Conservation (phyloP, 2,888 invertebrate species). For the Sepiola atlantica region DNA sequence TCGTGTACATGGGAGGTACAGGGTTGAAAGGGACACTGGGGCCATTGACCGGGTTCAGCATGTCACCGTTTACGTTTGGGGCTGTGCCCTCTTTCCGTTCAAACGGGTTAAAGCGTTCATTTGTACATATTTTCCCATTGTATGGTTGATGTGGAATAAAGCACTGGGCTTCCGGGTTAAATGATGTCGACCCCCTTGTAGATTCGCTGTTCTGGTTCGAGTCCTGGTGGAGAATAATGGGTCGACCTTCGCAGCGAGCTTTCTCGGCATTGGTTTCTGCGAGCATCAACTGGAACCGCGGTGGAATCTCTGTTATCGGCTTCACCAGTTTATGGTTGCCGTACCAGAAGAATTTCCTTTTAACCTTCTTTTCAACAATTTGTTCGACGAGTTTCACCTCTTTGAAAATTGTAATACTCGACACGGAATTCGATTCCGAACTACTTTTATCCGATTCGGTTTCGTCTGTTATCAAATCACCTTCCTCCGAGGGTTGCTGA, state of each 20-base stretch:
- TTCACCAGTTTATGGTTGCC: conserved; percentile 68
- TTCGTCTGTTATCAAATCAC: background rate
- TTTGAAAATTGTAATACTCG: background rate
- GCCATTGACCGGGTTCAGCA: conserved; percentile 23
- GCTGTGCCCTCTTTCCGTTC: background rate
- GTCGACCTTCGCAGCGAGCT: conserved; percentile 68
- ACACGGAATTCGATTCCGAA: background rate
- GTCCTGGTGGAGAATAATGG: conserved; percentile 61
- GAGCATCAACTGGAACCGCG: conserved; percentile 66
- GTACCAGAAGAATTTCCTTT: conserved; percentile 68
- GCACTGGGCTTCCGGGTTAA: conserved; percentile 62
- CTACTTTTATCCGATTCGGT: background rate
- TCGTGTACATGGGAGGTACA: conserved; percentile 34
- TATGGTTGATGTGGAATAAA: conserved; percentile 55
- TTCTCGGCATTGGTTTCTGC: conserved; percentile 65
- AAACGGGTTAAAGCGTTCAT: background rate
- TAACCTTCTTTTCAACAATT: conserved; percentile 49
- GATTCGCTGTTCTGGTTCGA: background rate
- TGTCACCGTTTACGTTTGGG: background rate
- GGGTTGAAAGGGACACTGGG: background rate
- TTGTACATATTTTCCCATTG: background rate
- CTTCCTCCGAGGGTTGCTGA: background rate
- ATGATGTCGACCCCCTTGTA: conserved; percentile 43
- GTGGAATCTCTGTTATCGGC: conserved; percentile 72
- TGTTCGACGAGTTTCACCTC: conserved; percentile 34